These are phyloP conservation scores for Euleptes europaea DNA, from an alignment of 2,113 vertebrate species.

Conservation along the genomic window DNA sequence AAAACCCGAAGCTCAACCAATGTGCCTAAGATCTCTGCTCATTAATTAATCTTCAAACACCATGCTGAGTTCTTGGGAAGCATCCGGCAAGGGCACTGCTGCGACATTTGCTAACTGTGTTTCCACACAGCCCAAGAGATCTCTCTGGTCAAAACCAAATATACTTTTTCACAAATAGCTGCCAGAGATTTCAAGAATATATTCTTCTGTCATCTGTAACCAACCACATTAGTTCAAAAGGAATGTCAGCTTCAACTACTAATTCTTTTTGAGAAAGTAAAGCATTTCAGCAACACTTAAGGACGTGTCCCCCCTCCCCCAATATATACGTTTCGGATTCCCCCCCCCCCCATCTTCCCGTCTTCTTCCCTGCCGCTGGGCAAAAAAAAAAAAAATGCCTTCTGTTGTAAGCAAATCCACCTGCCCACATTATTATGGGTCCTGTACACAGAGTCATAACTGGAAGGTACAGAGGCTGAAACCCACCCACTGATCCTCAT, in stretches of 20 bases:
- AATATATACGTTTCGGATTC: too few relatives aligned
- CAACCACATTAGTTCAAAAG: conserved; percentile 40
- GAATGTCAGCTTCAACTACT: conserved; percentile 43
- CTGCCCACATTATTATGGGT: background rate
- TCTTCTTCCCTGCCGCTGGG: background rate
- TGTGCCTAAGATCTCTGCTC: background rate
- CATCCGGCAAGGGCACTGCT: conserved; percentile 16
- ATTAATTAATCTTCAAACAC: background rate
- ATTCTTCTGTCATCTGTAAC: conserved; percentile 25
- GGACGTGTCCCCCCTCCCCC: background rate
- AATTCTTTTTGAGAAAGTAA: background rate
- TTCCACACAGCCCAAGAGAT: conserved; percentile 32
- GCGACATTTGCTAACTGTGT: conserved; percentile 33
- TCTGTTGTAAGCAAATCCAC: background rate
- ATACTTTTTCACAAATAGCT: conserved; percentile 32
- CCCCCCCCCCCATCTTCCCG: too few relatives aligned
- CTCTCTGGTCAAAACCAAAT: conserved; percentile 52
- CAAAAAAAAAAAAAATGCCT: background rate
- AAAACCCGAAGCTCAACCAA: background rate
- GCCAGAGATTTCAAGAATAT: conserved; percentile 25
- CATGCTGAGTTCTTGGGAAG: background rate
- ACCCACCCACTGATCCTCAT: too few relatives aligned
- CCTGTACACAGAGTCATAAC: background rate
- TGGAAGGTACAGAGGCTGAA: background rate
- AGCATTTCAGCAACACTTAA: rapidly evolving